These are phyloP conservation scores for Hiodon tergisus DNA, from an alignment of 2,113 vertebrate species.

Conservation along the genomic window DNA sequence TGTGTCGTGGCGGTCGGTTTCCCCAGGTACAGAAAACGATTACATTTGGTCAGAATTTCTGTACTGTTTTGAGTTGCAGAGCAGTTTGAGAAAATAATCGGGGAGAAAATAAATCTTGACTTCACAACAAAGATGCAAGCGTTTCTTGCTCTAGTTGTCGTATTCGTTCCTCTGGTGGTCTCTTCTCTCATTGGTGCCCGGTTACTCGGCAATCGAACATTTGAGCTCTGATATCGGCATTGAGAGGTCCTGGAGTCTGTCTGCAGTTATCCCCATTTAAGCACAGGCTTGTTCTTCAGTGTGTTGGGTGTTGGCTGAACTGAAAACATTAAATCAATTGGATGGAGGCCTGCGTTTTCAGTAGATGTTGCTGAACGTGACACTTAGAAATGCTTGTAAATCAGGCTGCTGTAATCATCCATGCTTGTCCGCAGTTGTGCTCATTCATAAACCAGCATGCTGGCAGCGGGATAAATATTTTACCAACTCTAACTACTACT, in stretches of 20 bases:
- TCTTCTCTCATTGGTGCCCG: no score
- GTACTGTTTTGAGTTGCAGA: no score
- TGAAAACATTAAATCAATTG: slow-evolving; percentile 33
- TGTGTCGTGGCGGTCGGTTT: not conserved
- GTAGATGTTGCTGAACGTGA: slow-evolving; percentile 29
- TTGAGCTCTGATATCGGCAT: not conserved
- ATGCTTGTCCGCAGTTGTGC: slow-evolving; percentile 26
- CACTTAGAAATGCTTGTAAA: slow-evolving; percentile 8
- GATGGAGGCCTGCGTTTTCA: slow-evolving; percentile 31
- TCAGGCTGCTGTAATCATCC: slow-evolving; percentile 29
- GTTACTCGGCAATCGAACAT: no score
- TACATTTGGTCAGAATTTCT: not conserved
- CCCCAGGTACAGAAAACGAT: not conserved
- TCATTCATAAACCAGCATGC: slow-evolving; percentile 46
- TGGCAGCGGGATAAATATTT: slow-evolving; percentile 34
- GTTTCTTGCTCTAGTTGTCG: no score
- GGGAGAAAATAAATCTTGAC: no score
- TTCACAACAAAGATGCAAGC: no score
- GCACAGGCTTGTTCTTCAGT: slow-evolving; percentile 28
- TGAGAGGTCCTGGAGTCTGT: not conserved
- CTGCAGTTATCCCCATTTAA: no score
- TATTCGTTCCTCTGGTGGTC: no score
- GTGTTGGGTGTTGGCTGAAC: slow-evolving; percentile 24
- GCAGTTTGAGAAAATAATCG: no score
- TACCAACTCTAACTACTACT: slow-evolving; percentile 25